A percentile compares a stretch with the other conserved stretches of the same genome.
These are phyloP conservation scores for Caenorhabditis drosophilae DNA, from an alignment of 2,888 invertebrate species.

Conservation along the genomic window DNA sequence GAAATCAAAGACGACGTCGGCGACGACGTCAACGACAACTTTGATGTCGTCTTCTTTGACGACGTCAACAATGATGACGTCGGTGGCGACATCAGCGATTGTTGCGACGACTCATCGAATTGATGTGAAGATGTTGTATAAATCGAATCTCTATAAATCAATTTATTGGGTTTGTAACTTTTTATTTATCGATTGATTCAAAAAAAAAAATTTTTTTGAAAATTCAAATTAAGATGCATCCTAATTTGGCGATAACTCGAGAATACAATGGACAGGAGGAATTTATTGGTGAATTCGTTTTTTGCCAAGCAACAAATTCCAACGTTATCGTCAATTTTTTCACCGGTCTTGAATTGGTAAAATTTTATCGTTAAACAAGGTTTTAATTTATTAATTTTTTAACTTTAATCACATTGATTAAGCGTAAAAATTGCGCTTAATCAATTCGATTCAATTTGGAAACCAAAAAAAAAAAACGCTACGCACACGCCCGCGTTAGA, in stretches of 20 bases:
- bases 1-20: constrained; percentile 13
- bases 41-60: not conserved
- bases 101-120: constrained; percentile 25
- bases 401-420: too few relatives aligned
- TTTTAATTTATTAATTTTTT: too few relatives aligned
- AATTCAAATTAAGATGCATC: constrained; percentile 17
- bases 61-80: constrained; percentile 6
- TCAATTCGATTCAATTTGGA: too few relatives aligned
- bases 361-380: too few relatives aligned
- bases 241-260: constrained; percentile 38
- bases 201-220: not conserved
- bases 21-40: not conserved
- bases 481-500: not conserved
- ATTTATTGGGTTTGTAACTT: constrained; percentile 21
- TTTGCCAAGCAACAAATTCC: constrained; percentile 11
- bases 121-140: constrained; percentile 17
- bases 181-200: not conserved
- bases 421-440: too few relatives aligned
- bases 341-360: constrained; percentile 16
- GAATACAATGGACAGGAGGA: constrained; percentile 21
- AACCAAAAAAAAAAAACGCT: too few relatives aligned
- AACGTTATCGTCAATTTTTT: constrained; percentile 37
- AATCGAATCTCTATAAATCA: constrained; percentile 34
- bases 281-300: constrained; percentile 26
- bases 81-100: not conserved